A percentile compares a stretch with the other conserved stretches of the same genome.
Evolutionary conservation across 2,113 vertebrate genomes (phyloP).

Genomic region (Corvus hawaiiensis): DNA sequence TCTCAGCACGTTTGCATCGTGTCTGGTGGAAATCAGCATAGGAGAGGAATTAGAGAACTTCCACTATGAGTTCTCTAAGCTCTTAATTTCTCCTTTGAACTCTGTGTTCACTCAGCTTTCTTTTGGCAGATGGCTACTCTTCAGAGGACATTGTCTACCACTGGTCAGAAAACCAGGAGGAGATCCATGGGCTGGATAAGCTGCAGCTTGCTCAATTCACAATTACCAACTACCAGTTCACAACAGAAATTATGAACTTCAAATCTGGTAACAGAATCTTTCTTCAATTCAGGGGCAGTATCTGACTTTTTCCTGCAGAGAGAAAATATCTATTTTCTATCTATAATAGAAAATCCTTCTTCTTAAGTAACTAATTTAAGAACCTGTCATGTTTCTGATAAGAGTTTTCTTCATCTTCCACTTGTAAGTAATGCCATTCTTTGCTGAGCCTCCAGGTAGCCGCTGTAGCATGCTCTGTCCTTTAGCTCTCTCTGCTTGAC

Average conservation of each 20-base stretch:
- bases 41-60: neutral
- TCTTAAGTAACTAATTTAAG: neutral
- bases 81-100: neutral
- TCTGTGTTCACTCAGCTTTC: neutral
- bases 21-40: neutral
- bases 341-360: neutral
- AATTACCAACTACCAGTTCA: slow-evolving; percentile 90
- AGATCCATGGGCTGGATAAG: slow-evolving; percentile 93
- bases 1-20: neutral
- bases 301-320: neutral
- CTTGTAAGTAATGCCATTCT: neutral
- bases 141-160: slow-evolving; percentile 95
- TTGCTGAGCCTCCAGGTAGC: neutral
- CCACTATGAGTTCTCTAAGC: neutral
- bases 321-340: neutral
- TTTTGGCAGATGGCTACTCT: slow-evolving; percentile 89
- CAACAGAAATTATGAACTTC: slow-evolving; percentile 92
- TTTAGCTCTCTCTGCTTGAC: neutral
- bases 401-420: neutral
- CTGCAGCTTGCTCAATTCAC: slow-evolving; percentile 96
- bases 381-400: neutral
- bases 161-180: slow-evolving; percentile 93
- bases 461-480: neutral
- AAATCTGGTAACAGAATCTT: slow-evolving; percentile 84
- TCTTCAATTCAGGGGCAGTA: neutral